Conservation (phyloP, 2,113 vertebrate species). For the Bubo scandiacus region DNA sequence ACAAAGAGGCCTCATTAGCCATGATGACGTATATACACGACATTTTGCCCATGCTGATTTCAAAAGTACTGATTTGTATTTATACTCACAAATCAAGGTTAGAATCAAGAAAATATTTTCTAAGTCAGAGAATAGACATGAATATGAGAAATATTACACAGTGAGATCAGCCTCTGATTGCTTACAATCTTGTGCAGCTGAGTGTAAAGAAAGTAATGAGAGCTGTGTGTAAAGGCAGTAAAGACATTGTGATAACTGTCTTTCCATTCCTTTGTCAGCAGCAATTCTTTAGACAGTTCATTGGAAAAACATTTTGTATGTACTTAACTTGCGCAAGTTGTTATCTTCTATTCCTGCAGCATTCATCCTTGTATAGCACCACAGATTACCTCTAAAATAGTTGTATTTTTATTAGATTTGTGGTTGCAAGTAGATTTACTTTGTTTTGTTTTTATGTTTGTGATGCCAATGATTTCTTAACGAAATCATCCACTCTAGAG, state of each 20-base stretch:
- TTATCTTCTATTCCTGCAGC: background rate
- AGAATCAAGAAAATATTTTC: background rate
- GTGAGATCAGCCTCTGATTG: background rate
- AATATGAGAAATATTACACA: background rate
- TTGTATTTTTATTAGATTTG: background rate
- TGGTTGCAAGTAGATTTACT: background rate
- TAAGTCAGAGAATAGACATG: background rate
- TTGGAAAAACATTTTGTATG: background rate
- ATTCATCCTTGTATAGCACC: background rate
- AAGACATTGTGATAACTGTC: background rate
- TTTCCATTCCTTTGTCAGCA: background rate
- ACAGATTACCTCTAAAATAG: background rate
- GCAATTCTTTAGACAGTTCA: background rate
- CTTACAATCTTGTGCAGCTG: background rate
- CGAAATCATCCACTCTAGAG: background rate
- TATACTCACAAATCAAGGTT: background rate
- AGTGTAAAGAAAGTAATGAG: background rate
- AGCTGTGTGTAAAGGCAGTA: background rate
- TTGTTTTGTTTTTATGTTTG: background rate
- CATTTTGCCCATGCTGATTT: background rate
- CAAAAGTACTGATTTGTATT: background rate
- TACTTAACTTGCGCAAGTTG: background rate
- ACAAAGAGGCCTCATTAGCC: background rate
- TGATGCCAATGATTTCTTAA: background rate
- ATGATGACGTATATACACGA: rapidly evolving